Conservation (phyloP, 2,888 invertebrate genomes). For the Vandiemenella viatica region DNA sequence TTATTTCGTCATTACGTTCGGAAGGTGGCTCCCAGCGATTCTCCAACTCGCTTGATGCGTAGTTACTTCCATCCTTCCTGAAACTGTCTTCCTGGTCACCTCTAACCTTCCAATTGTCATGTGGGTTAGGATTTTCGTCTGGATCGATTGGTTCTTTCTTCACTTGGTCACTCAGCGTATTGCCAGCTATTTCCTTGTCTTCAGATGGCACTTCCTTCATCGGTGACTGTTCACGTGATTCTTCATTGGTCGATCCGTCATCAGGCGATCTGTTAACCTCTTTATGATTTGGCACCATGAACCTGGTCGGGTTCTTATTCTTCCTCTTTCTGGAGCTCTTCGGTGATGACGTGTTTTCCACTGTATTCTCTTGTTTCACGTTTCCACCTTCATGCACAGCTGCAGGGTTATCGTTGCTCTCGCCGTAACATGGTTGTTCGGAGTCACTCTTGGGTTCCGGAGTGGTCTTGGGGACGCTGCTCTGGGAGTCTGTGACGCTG, state of each 20-base stretch:
- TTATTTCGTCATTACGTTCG: not conserved
- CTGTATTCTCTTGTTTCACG: conserved; percentile 35
- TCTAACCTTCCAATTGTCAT: not conserved
- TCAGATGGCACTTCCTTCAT: too few species aligned
- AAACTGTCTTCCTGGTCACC: not conserved
- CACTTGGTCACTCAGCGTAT: not conserved
- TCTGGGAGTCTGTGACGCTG: conserved; percentile 43
- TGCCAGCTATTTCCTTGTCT: not conserved
- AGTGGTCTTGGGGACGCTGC: conserved; percentile 38
- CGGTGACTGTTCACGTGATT: conserved; percentile 25
- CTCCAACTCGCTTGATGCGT: too few species aligned
- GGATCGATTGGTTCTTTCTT: not conserved
- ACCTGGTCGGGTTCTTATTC: conserved; percentile 71
- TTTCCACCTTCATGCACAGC: conserved; percentile 38
- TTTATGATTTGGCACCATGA: conserved; percentile 38
- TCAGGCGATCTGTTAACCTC: conserved; percentile 29
- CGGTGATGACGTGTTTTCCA: conserved; percentile 16
- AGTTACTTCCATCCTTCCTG: not conserved
- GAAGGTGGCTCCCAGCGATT: too few species aligned
- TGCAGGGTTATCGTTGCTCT: conserved; percentile 45
- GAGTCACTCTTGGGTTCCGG: conserved; percentile 37
- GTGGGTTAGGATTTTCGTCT: not conserved
- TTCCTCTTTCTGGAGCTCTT: conserved; percentile 70
- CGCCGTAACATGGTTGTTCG: too few species aligned
- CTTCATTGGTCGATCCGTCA: conserved; percentile 44